These are phyloP conservation scores for Eristalis pertinax DNA, from an alignment of 2,888 invertebrate species.

Conservation along the genomic window DNA sequence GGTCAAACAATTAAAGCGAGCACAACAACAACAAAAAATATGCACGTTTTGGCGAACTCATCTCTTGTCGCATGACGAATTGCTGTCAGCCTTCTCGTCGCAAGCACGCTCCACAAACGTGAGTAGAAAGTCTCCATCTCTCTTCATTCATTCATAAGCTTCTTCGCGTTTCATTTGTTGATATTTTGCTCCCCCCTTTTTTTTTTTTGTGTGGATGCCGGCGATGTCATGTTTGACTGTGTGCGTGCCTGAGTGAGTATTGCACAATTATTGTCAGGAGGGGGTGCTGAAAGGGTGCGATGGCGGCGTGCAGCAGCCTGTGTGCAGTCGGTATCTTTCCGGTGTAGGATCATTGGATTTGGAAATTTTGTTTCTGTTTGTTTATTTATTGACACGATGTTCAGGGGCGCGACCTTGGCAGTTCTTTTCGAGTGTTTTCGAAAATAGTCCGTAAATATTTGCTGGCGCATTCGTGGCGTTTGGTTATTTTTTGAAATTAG, in stretches of 20 bases:
- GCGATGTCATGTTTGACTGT: not conserved
- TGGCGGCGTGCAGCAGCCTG: not conserved
- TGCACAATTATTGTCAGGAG: not conserved
- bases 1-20: not conserved
- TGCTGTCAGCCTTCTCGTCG: not conserved
- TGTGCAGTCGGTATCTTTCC: not conserved
- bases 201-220: not conserved
- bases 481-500: not conserved
- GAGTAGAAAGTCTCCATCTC: constrained; percentile 2
- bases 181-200: not conserved
- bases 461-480: not conserved
- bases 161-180: not conserved
- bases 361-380: not conserved
- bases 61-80: not conserved
- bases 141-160: not conserved
- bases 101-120: constrained; percentile 4
- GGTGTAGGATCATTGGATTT: not conserved
- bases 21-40: not conserved
- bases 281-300: not conserved
- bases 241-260: not conserved
- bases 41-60: constrained; percentile 2
- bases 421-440: not conserved
- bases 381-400: not conserved
- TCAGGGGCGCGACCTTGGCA: not conserved
- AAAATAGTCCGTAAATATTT: not conserved